phyloP scores from a whole-genome alignment of 1,140 invertebrate species.

The Listronotus bonariensis region DNA sequence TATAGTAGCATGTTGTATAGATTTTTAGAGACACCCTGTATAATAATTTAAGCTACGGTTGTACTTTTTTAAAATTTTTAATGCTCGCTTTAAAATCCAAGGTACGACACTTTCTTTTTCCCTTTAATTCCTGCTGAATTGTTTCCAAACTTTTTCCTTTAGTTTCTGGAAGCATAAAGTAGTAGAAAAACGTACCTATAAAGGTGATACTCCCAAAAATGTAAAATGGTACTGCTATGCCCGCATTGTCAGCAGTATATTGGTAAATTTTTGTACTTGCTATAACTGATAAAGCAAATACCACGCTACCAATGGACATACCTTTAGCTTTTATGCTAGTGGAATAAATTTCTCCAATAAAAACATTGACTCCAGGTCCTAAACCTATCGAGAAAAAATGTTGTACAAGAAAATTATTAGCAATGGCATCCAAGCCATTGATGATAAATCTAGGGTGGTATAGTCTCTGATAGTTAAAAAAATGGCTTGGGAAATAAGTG shows the following conservation, averaged over 20 bases:
- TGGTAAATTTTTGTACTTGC: conserved; percentile 60
- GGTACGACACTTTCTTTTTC: background rate
- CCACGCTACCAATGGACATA: conserved; percentile 39
- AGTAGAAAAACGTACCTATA: background rate
- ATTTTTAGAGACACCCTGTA: too few relatives aligned
- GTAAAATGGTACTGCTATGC: conserved; percentile 56
- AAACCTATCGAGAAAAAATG: conserved; percentile 41
- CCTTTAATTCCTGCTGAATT: conserved; percentile 14
- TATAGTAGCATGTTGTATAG: too few relatives aligned
- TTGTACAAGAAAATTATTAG: conserved; percentile 42
- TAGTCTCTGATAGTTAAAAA: conserved; percentile 43
- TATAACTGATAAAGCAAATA: conserved; percentile 45
- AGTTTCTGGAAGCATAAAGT: conserved; percentile 6
- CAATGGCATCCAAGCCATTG: conserved; percentile 45
- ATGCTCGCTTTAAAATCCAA: too few relatives aligned
- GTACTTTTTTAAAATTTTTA: too few relatives aligned
- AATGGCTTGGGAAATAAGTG: conserved; percentile 32
- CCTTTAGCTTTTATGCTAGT: conserved; percentile 48
- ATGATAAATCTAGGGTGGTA: conserved; percentile 28
- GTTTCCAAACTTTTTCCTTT: conserved; percentile 12
- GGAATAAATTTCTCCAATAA: conserved; percentile 48
- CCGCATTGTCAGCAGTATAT: conserved; percentile 54
- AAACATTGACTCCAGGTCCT: conserved; percentile 37
- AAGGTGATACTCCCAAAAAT: conserved; percentile 23
- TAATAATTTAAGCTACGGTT: too few relatives aligned